phyloP scores from a whole-genome alignment of 2,797 vertebrate genomes.

The Epinephelus malabaricus region DNA sequence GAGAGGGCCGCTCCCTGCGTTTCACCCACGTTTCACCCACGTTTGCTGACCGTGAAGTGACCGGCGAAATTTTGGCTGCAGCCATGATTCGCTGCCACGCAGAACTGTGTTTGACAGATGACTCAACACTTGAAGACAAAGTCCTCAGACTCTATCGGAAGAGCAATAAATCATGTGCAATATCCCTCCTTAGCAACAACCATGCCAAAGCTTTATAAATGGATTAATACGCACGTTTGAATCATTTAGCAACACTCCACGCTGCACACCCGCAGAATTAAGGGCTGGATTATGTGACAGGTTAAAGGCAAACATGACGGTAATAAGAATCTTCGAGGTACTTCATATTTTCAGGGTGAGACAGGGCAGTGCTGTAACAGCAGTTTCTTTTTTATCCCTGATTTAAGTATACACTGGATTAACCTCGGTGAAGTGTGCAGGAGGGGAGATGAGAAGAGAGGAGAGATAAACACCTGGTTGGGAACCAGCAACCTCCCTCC shows the following conservation, averaged over 20 bases:
- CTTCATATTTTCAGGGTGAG: slow-evolving; percentile 32
- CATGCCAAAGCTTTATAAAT: slow-evolving; percentile 42
- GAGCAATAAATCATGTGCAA: slow-evolving; percentile 51
- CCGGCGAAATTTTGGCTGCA: slow-evolving; percentile 38
- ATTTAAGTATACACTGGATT: slow-evolving; percentile 25
- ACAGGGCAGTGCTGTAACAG: slow-evolving; percentile 21
- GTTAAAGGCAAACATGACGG: slow-evolving; percentile 55
- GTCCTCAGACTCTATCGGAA: slow-evolving; percentile 50
- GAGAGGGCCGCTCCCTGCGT: slow-evolving; percentile 3
- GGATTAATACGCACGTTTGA: slow-evolving; percentile 59
- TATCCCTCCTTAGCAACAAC: slow-evolving; percentile 35
- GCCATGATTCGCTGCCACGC: slow-evolving; percentile 14
- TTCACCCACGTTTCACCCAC: slow-evolving; percentile 6
- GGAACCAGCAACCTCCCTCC: slow-evolving; percentile 71
- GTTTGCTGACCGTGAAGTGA: slow-evolving; percentile 57
- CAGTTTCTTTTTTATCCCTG: slow-evolving; percentile 27
- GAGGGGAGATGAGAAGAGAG: slow-evolving; percentile 29
- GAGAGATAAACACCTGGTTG: slow-evolving; percentile 74
- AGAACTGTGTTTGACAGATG: slow-evolving; percentile 66
- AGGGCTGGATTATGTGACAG: slow-evolving; percentile 42
- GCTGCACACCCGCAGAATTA: slow-evolving; percentile 6
- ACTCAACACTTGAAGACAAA: slow-evolving; percentile 54
- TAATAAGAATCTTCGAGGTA: slow-evolving; percentile 32
- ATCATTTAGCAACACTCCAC: slow-evolving; percentile 47
- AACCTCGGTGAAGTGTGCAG: slow-evolving; percentile 27